These are phyloP conservation scores for Eupithecia tripunctaria DNA, from an alignment of 2,888 invertebrate species.

Conservation along the genomic window DNA sequence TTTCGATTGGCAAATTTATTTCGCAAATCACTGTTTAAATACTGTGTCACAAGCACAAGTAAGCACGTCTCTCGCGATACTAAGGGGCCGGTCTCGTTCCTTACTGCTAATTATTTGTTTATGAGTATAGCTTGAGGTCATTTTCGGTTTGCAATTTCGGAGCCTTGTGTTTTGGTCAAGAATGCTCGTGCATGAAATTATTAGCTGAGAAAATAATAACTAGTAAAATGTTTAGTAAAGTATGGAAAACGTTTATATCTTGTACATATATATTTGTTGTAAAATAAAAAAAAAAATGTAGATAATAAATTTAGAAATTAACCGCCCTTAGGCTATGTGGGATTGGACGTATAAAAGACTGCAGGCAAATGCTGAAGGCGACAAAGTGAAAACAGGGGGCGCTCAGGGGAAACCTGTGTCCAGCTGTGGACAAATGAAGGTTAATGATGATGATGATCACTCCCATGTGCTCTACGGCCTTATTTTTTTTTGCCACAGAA, in stretches of 20 bases:
- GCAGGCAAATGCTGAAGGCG: no score
- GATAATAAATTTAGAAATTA: no score
- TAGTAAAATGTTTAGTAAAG: background rate
- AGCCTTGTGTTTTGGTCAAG: conserved; percentile 27
- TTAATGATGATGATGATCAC: background rate
- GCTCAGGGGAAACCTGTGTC: no score
- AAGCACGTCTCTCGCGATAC: conserved; percentile 29
- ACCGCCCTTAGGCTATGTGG: no score
- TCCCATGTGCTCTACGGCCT: background rate
- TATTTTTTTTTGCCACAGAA: background rate
- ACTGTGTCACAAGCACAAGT: conserved; percentile 27
- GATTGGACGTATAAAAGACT: no score
- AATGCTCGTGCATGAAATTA: conserved; percentile 8
- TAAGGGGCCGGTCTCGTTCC: conserved; percentile 22
- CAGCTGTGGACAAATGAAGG: no score
- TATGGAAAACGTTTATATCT: no score
- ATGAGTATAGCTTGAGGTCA: conserved; percentile 39
- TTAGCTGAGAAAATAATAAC: background rate
- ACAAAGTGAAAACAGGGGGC: no score
- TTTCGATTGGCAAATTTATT: conserved; percentile 5
- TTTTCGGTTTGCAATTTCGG: conserved; percentile 28
- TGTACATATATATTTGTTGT: no score
- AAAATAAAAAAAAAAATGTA: no score
- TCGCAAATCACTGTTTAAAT: background rate
- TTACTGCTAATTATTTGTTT: conserved; percentile 42